These are phyloP conservation scores for Columbina picui DNA, from an alignment of 2,113 vertebrate species.

Conservation along the genomic window DNA sequence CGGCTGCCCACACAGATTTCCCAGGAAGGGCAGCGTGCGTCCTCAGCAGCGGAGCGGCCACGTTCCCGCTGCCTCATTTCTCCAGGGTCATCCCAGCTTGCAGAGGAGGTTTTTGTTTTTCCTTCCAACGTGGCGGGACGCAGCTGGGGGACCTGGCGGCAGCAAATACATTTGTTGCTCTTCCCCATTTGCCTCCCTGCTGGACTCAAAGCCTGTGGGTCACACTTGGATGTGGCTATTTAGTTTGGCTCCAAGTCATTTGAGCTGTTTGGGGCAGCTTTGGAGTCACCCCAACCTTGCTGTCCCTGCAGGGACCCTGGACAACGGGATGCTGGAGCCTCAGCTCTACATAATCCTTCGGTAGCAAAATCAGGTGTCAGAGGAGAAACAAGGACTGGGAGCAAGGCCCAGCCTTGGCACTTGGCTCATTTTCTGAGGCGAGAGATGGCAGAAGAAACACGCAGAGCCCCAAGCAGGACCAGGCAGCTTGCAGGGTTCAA, in stretches of 20 bases:
- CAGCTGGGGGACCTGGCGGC: not conserved
- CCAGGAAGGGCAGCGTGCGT: not conserved
- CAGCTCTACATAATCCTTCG: rapidly evolving
- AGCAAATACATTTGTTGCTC: not conserved
- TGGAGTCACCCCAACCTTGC: not conserved
- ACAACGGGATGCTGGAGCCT: not conserved
- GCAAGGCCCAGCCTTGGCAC: not conserved
- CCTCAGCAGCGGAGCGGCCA: not conserved
- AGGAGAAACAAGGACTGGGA: not conserved
- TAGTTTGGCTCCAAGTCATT: not conserved
- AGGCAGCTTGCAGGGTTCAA: not conserved
- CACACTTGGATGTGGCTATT: not conserved
- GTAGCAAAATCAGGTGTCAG: not conserved
- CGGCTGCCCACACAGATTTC: slow-evolving; percentile 19
- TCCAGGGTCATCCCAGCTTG: not conserved
- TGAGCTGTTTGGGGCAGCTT: not conserved
- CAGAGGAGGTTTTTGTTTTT: not conserved
- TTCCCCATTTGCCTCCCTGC: not conserved
- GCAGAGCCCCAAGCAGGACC: not conserved
- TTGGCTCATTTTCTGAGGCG: not conserved
- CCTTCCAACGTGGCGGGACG: rapidly evolving
- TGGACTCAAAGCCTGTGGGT: not conserved
- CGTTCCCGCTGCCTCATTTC: rapidly evolving
- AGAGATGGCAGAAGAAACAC: not conserved
- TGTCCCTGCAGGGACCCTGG: rapidly evolving